Percentiles rank a stretch among this genome's conserved stretches.
These are phyloP conservation scores for Myrmecobius fasciatus DNA, from an alignment of 2,113 vertebrate species.

Conservation along the genomic window DNA sequence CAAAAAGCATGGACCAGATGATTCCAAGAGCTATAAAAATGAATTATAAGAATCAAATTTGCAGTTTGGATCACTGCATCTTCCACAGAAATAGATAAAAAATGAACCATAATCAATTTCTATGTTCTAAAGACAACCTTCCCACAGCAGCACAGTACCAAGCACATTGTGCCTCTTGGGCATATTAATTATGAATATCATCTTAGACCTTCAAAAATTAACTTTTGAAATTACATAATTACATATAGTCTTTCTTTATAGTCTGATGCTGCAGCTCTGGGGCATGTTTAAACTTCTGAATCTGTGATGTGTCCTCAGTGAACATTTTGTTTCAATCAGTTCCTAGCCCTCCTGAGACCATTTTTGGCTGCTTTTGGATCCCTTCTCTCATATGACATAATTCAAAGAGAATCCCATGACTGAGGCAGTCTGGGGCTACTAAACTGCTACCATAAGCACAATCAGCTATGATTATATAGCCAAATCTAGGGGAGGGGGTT, in stretches of 20 bases:
- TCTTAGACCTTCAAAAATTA: slow-evolving; percentile 67
- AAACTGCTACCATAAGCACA: not conserved
- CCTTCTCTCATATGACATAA: slow-evolving; percentile 20
- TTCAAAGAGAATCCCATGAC: slow-evolving; percentile 41
- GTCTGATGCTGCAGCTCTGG: not conserved
- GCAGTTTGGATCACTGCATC: slow-evolving; percentile 2
- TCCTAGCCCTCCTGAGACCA: slow-evolving; percentile 51
- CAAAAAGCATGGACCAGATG: not conserved
- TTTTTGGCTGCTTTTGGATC: slow-evolving; percentile 40
- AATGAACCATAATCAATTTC: slow-evolving; percentile 33
- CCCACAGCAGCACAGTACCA: slow-evolving; percentile 30
- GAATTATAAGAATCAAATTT: slow-evolving; percentile 1
- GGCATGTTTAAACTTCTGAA: slow-evolving; percentile 2
- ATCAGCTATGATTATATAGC: not conserved
- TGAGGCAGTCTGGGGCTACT: slow-evolving; percentile 24
- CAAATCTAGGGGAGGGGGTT: not conserved
- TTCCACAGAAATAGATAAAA: slow-evolving; percentile 38
- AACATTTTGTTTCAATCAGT: slow-evolving; percentile 36
- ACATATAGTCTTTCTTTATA: slow-evolving; percentile 43
- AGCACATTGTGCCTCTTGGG: slow-evolving; percentile 41
- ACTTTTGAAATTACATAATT: slow-evolving; percentile 59
- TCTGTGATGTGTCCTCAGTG: slow-evolving; percentile 36
- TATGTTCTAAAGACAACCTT: slow-evolving; percentile 46
- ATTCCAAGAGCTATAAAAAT: not conserved
- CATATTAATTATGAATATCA: slow-evolving; percentile 55